Conservation (phyloP, 2,888 invertebrate species). For the Aproaerema taeniolella region DNA sequence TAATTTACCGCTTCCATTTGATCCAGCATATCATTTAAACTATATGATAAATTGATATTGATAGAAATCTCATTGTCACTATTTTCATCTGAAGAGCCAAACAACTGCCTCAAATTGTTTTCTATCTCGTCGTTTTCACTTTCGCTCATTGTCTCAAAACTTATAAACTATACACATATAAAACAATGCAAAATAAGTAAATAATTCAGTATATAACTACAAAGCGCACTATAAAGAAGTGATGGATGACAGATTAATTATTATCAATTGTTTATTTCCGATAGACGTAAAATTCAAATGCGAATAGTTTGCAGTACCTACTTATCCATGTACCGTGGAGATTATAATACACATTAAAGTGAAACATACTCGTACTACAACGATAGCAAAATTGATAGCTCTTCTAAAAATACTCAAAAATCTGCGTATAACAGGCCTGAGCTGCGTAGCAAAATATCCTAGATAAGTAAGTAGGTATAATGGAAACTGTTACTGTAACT, state of each 20-base stretch:
- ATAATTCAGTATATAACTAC: background rate
- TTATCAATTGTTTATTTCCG: background rate
- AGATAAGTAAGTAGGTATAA: conserved; percentile 2
- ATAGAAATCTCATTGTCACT: background rate
- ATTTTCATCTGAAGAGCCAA: background rate
- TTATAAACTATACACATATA: background rate
- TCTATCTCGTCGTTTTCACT: background rate
- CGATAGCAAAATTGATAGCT: background rate
- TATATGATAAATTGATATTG: background rate
- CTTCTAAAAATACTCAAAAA: background rate
- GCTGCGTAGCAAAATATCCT: conserved; percentile 3
- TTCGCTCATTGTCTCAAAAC: background rate
- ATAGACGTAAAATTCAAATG: background rate
- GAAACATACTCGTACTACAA: background rate
- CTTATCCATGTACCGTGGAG: background rate
- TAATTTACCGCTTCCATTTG: background rate
- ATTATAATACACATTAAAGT: background rate
- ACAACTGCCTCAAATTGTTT: background rate
- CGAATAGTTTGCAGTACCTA: background rate
- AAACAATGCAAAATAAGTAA: background rate
- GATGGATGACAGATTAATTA: background rate
- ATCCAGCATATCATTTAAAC: background rate
- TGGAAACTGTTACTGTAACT: conserved; percentile 5
- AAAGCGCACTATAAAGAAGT: background rate
- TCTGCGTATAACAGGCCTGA: background rate